Conservation (phyloP, 1,140 invertebrate species). For the Diachasmimorpha longicaudata region DNA sequence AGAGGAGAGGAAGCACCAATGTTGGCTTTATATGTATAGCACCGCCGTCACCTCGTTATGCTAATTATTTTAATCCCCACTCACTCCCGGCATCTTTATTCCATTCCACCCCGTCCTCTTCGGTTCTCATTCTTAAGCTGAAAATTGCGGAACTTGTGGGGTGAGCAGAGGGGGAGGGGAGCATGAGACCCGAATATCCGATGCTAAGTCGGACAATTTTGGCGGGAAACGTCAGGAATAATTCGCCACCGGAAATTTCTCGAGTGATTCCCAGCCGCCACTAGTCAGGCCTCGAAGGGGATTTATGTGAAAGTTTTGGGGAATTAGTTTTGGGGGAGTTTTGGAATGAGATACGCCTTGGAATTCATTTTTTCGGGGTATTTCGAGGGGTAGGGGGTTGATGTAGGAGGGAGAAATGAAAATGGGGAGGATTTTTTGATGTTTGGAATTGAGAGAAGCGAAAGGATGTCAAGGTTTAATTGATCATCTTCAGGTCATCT, state of each 20-base stretch:
- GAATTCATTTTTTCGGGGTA: background rate
- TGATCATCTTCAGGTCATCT: too few relatives aligned
- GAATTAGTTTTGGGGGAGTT: background rate
- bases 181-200: background rate
- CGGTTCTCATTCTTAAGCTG: constrained; percentile 6
- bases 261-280: constrained; percentile 1
- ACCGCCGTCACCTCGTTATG: constrained; percentile 46
- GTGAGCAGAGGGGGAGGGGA: background rate
- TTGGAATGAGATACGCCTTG: background rate
- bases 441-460: too few relatives aligned
- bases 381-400: too few relatives aligned
- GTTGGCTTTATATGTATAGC: constrained; percentile 24
- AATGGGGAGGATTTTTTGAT: too few relatives aligned
- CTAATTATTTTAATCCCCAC: constrained; percentile 49
- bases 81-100: background rate
- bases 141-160: background rate
- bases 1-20: constrained; percentile 11
- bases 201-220: constrained; percentile 11
- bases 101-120: background rate
- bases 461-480: too few relatives aligned
- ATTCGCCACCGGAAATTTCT: background rate
- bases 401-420: too few relatives aligned
- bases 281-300: background rate
- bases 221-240: background rate
- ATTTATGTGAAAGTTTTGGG: background rate